Percentiles rank a stretch among this genome's conserved stretches.
Conservation (phyloP, 2,888 invertebrate species). For the Gibbula magus region DNA sequence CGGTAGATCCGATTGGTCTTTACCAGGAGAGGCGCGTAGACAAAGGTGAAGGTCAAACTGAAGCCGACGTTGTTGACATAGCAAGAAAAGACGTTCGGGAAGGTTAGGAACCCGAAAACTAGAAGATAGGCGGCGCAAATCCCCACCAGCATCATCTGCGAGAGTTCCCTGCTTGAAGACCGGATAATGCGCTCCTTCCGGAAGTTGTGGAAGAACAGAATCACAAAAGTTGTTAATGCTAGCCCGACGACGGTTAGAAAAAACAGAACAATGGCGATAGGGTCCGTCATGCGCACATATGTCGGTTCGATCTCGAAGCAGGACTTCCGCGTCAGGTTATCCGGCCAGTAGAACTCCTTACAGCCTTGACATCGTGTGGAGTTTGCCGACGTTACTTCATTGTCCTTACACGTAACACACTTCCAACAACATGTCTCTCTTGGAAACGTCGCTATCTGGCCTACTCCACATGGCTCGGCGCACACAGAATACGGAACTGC, state of each 20-base stretch:
- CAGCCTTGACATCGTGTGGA: slow-evolving; percentile 59
- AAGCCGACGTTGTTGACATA: slow-evolving; percentile 65
- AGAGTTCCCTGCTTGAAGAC: slow-evolving; percentile 68
- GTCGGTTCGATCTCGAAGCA: slow-evolving; percentile 45
- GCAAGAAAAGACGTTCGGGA: slow-evolving; percentile 58
- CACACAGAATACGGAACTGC: slow-evolving; percentile 48
- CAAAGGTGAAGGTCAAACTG: slow-evolving; percentile 66
- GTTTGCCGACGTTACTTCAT: slow-evolving; percentile 60
- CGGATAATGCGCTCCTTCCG: slow-evolving; percentile 66
- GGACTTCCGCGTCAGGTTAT: slow-evolving; percentile 30
- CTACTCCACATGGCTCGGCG: slow-evolving; percentile 46
- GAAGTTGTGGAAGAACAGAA: slow-evolving; percentile 44
- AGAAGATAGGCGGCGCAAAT: slow-evolving; percentile 61
- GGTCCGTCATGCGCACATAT: slow-evolving; percentile 40
- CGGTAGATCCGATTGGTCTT: slow-evolving; percentile 70
- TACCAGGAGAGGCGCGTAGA: slow-evolving; percentile 68
- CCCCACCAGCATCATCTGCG: slow-evolving; percentile 64
- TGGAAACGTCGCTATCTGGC: slow-evolving; percentile 61
- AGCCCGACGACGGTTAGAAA: slow-evolving; percentile 43
- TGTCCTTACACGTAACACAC: slow-evolving; percentile 61
- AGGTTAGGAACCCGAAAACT: slow-evolving; percentile 57
- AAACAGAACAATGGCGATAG: slow-evolving; percentile 48
- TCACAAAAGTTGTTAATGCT: slow-evolving; percentile 42
- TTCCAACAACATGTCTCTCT: slow-evolving; percentile 68
- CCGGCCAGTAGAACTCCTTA: slow-evolving; percentile 50